These are phyloP conservation scores for Alethe diademata DNA, from an alignment of 2,113 vertebrate species.

Conservation along the genomic window DNA sequence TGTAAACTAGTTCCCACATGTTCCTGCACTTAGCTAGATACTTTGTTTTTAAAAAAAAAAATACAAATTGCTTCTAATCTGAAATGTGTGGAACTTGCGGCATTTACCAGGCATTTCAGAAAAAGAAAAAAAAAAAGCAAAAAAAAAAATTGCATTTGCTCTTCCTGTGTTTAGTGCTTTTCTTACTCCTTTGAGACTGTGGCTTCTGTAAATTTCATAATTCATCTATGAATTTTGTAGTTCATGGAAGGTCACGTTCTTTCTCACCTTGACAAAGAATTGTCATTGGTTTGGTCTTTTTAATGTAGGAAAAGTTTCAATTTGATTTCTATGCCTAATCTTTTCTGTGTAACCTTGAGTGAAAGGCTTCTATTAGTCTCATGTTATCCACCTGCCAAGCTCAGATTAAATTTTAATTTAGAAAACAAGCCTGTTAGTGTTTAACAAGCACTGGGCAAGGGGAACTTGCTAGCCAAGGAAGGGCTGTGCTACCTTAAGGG, in stretches of 20 bases:
- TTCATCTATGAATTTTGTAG: background rate
- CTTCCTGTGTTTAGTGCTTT: background rate
- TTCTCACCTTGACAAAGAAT: background rate
- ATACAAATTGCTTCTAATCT: background rate
- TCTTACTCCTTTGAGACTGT: background rate
- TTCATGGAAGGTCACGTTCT: background rate
- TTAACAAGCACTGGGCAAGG: background rate
- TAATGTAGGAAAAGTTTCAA: background rate
- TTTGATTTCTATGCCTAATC: background rate
- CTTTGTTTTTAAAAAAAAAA: background rate
- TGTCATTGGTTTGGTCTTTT: background rate
- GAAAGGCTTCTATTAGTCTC: background rate
- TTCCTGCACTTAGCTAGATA: background rate
- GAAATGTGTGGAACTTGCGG: background rate
- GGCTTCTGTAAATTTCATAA: background rate
- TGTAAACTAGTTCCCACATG: background rate
- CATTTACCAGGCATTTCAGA: background rate
- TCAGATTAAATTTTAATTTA: slow-evolving; percentile 2
- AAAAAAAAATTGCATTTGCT: background rate
- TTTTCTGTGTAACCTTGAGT: background rate
- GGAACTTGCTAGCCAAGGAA: background rate
- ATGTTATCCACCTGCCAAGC: background rate
- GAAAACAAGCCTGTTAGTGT: background rate
- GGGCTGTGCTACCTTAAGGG: background rate
- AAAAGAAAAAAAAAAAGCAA: background rate